Evolutionary conservation across 2,113 vertebrate species (phyloP), one percentile per base, ranked within the genome.

Genomic region (Chiloscyllium plagiosum): DNA sequence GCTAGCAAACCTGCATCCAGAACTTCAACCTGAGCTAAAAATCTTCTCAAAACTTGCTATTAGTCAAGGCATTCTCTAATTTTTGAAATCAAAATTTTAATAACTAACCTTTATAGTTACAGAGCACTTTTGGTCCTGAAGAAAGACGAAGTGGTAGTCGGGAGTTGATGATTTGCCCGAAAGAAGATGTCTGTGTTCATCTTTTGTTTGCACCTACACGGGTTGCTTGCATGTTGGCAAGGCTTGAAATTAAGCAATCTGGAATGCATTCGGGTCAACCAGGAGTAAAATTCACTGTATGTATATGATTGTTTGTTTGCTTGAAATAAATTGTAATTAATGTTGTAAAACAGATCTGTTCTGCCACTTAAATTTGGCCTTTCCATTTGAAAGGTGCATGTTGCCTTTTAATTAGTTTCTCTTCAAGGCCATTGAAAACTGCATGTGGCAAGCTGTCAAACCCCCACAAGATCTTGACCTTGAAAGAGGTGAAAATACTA

Each of bases 221-320:
- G n/a, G 97, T 99, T 96, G 98, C 99, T 56, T 99, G 98, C 97
- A 99, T 98, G 98, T 97, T 98, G 97, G 98, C 99, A 96, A 99
- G 99, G 96, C 97, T 99, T 96, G 99, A 99, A 97, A 99, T 99
- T 97, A 99, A 99, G 96, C 99, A 99, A 95, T 98, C 98, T 96
- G 98, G 98, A 72, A 97, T 98, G 95, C 97, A 95, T 15, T 97
- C 98, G 52, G 97, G 97, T 85, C 98, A 98, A 94, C 98, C 98
- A 80, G 99, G 98, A 96, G 96, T 99, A 96, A 99, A 99, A 96
- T 99, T 99, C 96, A 99, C 98, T 93, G 99, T 99, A 97, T 98
- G 98, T 97, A 96, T 50, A n/a, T 33, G 15, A 47, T 33, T 52
- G 26, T 1, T 33, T 52, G 26, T 1, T 50, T 68, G 33, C 37